Evolutionary conservation across 2,113 vertebrate genomes (phyloP), one percentile per base, ranked within the genome.

Genomic region (Dolichallabes microphthalmus): DNA sequence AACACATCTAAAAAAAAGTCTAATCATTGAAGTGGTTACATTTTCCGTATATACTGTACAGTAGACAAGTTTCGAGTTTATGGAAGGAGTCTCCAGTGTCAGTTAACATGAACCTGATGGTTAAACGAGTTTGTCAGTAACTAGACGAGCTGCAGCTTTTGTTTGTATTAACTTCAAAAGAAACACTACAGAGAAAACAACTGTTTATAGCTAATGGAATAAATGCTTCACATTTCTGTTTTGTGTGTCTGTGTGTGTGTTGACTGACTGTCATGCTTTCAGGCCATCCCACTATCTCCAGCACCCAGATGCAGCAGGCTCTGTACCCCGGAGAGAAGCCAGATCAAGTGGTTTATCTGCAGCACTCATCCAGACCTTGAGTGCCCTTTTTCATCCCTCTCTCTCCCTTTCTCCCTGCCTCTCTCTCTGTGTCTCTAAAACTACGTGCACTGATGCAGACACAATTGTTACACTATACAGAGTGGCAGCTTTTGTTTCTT

Each of bases 251-350:
- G 82, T 60, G 53, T 27, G 45, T 81, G 58, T 64, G 68, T n/a
- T 22, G 20, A 88, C 61, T 73, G 73, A 80, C 74, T 83, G 82
- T 87, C 75, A 55, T 80, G 61, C 55, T 87, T 83, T 81, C 94
- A 99, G 98, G 98, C 22, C 98, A 97, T 2, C 98, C 98, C 32
- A 99, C 97, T 73, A 99, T 99, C 94, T 99, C 98, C 92, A 99
- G 98, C 93, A 99, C 98, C 0, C 98, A 99, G 95, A 98, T 97
- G 0, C 97, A 99, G 92, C 98, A 99, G 0, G 98, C 97, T 63
- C 91, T 99, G 57, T 98, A 98, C 0, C n/a, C 98, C 98, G 22
- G 97, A 99, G 90, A 99, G 99, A 57, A 98, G 98, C 82, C 98
- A 99, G 93, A 99, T 99, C 95, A 98, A 99, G 87, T 99, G 98